Conservation (phyloP, 2,797 vertebrate genomes). For the Hypotaenidia okinawae region DNA sequence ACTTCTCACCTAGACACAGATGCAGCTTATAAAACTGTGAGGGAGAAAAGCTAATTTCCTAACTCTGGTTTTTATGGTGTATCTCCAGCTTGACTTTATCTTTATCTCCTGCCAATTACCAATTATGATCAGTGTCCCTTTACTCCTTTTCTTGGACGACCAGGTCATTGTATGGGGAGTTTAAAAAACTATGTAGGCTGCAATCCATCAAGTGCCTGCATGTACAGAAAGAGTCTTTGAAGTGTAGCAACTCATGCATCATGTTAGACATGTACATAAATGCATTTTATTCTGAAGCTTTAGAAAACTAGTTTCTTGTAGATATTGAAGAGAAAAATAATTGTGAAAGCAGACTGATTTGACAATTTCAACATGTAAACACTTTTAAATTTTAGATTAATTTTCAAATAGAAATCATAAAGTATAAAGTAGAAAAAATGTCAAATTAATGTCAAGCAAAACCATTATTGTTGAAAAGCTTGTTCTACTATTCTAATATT, state of each 20-base stretch:
- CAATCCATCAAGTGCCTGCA: not conserved
- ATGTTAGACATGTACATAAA: not conserved
- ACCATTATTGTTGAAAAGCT: not conserved
- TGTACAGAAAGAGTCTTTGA: not conserved
- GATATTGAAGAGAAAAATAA: not conserved
- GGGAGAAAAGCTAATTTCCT: not conserved
- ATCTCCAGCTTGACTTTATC: not conserved
- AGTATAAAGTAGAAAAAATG: not conserved
- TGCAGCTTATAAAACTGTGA: not conserved
- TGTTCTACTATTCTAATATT: not conserved
- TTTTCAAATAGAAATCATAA: not conserved
- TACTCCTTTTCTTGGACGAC: not conserved
- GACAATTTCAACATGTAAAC: not conserved
- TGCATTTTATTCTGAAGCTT: not conserved
- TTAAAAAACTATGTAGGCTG: not conserved
- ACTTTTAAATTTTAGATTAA: accelerated
- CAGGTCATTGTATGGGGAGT: not conserved
- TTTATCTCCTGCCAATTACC: not conserved
- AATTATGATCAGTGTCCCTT: not conserved
- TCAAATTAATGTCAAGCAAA: not conserved
- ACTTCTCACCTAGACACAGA: not conserved
- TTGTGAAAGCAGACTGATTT: not conserved
- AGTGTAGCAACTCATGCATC: not conserved
- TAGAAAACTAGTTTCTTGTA: not conserved
- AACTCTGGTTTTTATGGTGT: not conserved